Conservation (phyloP, 2,888 invertebrate species). For the Rhabditoides inermis region DNA sequence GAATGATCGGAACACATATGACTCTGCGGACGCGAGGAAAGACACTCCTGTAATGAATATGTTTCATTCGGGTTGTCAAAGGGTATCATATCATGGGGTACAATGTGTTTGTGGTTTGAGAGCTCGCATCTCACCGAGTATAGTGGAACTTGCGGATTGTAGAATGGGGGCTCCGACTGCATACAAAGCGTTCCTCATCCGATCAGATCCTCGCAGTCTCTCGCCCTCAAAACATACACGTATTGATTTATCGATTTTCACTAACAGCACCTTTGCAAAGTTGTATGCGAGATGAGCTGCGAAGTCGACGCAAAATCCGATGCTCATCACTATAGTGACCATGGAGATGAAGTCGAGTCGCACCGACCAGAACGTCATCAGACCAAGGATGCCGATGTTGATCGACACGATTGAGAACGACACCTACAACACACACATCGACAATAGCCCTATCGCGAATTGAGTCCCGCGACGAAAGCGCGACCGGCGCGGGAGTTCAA, state of each 20-base stretch:
- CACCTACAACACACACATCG: conserved; percentile 19
- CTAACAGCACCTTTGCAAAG: conserved; percentile 37
- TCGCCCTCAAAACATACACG: conserved; percentile 30
- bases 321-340: conserved; percentile 93
- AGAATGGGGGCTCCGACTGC: conserved; percentile 81
- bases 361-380: conserved; percentile 89
- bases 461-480: too few relatives aligned
- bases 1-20: conserved; percentile 61
- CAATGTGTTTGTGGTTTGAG: neutral
- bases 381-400: conserved; percentile 83
- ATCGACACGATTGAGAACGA: conserved; percentile 88
- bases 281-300: conserved; percentile 84
- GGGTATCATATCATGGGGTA: neutral
- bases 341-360: conserved; percentile 75
- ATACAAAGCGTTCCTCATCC: conserved; percentile 76
- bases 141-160: conserved; percentile 82
- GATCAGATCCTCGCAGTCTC: conserved; percentile 58
- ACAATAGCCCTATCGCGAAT: too few relatives aligned
- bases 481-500: too few relatives aligned
- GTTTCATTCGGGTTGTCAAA: neutral
- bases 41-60: conserved; percentile 61
- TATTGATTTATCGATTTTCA: too few relatives aligned
- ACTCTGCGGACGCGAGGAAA: conserved; percentile 76
- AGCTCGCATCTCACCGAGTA: conserved; percentile 62
- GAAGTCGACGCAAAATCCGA: conserved; percentile 85